phyloP scores from a whole-genome alignment of 1,140 invertebrate genomes.

The Caenorhabditis remanei region DNA sequence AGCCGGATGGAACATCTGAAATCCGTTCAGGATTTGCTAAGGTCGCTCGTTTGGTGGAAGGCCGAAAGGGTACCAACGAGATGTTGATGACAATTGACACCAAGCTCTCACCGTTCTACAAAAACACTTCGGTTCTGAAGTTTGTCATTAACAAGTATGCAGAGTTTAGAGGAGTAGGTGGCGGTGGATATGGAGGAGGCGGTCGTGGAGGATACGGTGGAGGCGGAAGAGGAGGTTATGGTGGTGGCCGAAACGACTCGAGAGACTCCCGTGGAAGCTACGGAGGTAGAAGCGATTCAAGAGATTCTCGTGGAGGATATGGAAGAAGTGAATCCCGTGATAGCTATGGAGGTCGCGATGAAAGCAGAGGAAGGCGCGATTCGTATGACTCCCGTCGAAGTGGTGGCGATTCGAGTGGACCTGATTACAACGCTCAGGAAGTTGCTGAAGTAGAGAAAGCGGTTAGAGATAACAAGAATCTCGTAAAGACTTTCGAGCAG shows the following conservation, averaged over 20 bases:
- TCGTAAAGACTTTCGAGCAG: neutral
- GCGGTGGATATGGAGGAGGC: neutral
- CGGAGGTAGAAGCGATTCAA: neutral
- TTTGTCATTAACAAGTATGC: neutral
- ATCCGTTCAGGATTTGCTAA: conserved; percentile 32
- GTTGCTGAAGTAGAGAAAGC: too few relatives aligned
- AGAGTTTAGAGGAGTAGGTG: neutral
- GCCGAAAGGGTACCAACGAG: neutral
- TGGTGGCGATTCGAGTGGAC: neutral
- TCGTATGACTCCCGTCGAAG: neutral
- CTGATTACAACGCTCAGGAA: too few relatives aligned
- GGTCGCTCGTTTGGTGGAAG: conserved; percentile 10
- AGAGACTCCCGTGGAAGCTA: neutral
- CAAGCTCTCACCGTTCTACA: conserved; percentile 9
- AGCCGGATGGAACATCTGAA: conserved; percentile 12
- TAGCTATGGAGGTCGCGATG: neutral
- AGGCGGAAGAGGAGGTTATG: neutral
- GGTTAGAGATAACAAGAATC: neutral
- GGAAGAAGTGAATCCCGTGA: neutral
- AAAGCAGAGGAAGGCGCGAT: neutral
- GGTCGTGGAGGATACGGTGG: neutral
- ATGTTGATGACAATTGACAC: conserved; percentile 41
- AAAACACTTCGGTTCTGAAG: neutral
- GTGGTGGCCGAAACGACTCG: neutral
- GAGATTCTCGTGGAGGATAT: neutral